Base-by-base conservation (phyloP, 1,140 invertebrate species). In the Calliopsis andreniformis region DNA sequence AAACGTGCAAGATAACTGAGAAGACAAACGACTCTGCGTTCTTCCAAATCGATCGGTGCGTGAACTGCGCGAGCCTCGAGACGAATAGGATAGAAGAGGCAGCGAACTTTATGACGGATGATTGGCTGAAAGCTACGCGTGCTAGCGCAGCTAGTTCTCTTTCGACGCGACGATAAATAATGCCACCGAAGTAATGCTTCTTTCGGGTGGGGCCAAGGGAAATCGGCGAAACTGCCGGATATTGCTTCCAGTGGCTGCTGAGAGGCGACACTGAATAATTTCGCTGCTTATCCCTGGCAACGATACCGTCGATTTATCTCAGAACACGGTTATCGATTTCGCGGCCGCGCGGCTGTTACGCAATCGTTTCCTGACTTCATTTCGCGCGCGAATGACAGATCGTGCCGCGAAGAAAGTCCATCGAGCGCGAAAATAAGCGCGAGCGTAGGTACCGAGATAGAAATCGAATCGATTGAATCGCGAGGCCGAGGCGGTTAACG, bases 71-170 rank as follows among this genome's bases (percentile, higher is more conserved):
- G 70, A 73, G 47, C 64, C 39, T 25, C 8, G 49, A 43, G 35
- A 28, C 28, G 62, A n/a, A 67, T 56, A 75, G 47, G 66, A 49
- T 66, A 35, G 20, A 23, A 39, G 32, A 67, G 73, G 68, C 64
- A 61, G 68, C 39, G 49, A 81, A 69, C 80, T 70, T 71, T 70
- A 68, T 70, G 73, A 80, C 78, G 16, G 47, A 80, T 82, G 61
- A 69, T 71, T 53, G 51, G 35, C 51, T 43, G 18, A 25, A 42
- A 42, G 32, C 47, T 35, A 47, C 49, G 39, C 53, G 66, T 23
- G 18, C 35, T 3, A 39, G 49, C n/a, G 28, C 14, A 43, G 35
- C 20, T 32, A 39, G 73, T 77, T 77, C 70, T 80, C 80, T 71
- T 80, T 70, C 62, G 32, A 30, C 10, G 10, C 10, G 32, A 35